A percentile compares a stretch with the other conserved stretches of the same genome.
phyloP scores from a whole-genome alignment of 2,113 vertebrate species.

The Chaetorhynchus papuensis region DNA sequence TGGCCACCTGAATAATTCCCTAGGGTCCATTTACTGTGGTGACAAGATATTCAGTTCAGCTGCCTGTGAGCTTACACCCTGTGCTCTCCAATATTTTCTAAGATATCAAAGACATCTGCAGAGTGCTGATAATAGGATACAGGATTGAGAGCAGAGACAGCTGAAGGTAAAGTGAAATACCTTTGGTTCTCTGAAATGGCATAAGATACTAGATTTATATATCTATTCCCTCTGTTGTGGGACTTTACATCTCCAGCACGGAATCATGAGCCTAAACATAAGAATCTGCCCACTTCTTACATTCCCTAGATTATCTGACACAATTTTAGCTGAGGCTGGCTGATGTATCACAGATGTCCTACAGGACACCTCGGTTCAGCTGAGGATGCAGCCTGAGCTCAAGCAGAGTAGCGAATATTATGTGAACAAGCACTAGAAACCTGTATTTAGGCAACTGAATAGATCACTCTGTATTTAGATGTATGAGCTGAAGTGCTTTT shows the following conservation, averaged over 20 bases:
- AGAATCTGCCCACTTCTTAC: not conserved
- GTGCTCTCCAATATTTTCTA: not conserved
- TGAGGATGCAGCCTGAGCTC: not conserved
- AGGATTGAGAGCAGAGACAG: not conserved
- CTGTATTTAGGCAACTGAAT: not conserved
- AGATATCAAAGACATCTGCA: accelerated
- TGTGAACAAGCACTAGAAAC: not conserved
- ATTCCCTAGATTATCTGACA: not conserved
- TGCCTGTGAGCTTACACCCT: not conserved
- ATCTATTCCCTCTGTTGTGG: not conserved
- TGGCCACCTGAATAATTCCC: not conserved
- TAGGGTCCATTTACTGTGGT: not conserved
- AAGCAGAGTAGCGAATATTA: not conserved
- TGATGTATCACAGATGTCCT: not conserved
- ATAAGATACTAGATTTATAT: not conserved
- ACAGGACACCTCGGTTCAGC: not conserved
- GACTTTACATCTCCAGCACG: not conserved
- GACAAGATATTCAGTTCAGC: not conserved
- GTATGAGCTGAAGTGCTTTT: not conserved
- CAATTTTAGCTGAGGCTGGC: not conserved
- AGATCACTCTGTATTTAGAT: not conserved
- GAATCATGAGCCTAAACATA: not conserved
- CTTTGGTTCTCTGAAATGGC: not conserved
- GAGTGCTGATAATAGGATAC: not conserved
- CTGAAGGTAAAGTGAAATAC: not conserved